Evolutionary conservation across 2,113 vertebrate species (phyloP).

Genomic region (Ondatra zibethicus): DNA sequence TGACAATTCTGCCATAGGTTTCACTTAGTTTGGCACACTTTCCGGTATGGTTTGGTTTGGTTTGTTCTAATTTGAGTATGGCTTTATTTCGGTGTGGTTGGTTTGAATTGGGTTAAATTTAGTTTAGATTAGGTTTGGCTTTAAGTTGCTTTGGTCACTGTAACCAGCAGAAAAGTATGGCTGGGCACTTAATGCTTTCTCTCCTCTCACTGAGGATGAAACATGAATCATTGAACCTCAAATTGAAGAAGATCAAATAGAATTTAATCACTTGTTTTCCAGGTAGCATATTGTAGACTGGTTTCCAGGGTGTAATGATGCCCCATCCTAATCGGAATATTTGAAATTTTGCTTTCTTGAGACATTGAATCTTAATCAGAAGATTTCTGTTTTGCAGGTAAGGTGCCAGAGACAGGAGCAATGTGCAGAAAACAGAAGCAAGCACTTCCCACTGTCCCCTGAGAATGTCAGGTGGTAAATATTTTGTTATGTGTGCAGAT

Average conservation of each 20-base stretch:
- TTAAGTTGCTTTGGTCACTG: not conserved
- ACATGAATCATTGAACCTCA: not conserved
- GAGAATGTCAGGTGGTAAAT: not conserved
- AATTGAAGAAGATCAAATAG: not conserved
- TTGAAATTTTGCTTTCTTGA: not conserved
- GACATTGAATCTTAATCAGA: not conserved
- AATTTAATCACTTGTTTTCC: not conserved
- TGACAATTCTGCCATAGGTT: not conserved
- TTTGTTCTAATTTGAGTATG: not conserved
- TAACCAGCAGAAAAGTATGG: not conserved
- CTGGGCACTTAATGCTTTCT: not conserved
- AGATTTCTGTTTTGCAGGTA: not conserved
- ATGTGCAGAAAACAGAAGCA: not conserved
- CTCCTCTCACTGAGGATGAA: not conserved
- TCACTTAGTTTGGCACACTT: not conserved
- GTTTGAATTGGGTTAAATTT: not conserved
- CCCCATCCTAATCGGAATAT: not conserved
- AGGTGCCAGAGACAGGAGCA: not conserved
- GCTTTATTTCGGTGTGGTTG: not conserved
- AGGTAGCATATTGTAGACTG: not conserved
- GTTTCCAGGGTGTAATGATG: not conserved
- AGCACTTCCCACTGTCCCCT: not conserved
- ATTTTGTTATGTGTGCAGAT: not conserved
- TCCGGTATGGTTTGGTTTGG: not conserved
- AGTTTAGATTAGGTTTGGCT: not conserved